A percentile compares a stretch with the other conserved stretches of the same genome.
These are phyloP conservation scores for Pseudopodoces humilis DNA, from an alignment of 2,113 vertebrate species.

Conservation along the genomic window DNA sequence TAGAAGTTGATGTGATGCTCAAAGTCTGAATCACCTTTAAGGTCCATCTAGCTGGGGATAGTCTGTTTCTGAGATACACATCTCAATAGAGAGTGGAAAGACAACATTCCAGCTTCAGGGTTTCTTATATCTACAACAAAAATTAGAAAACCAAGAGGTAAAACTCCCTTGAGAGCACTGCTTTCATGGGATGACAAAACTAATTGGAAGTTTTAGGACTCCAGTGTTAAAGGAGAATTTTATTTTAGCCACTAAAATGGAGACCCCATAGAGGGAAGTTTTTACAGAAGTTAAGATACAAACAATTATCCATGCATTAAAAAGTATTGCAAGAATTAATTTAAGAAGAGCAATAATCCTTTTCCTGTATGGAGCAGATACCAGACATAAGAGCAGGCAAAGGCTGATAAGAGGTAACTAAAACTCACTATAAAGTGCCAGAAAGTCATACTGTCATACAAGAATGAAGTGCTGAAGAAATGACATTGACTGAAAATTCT, in stretches of 20 bases:
- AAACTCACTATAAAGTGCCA: not conserved
- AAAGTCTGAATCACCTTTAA: constrained; percentile 30
- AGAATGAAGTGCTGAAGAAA: not conserved
- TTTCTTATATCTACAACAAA: constrained; percentile 20
- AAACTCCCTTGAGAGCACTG: not conserved
- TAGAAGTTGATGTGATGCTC: not conserved
- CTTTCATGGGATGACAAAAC: not conserved
- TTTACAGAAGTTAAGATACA: constrained; percentile 29
- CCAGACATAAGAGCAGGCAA: not conserved
- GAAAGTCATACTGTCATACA: not conserved
- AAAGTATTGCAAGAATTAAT: constrained; percentile 33
- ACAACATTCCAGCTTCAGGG: not conserved
- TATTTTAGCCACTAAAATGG: not conserved
- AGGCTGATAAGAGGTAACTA: constrained; percentile 18
- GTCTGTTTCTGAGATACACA: not conserved
- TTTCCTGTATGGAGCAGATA: constrained; percentile 32
- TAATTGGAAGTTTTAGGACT: not conserved
- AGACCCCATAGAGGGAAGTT: not conserved
- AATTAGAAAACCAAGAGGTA: constrained; percentile 13
- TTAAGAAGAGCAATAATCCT: constrained; percentile 39
- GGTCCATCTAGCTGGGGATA: not conserved
- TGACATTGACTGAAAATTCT: not conserved
- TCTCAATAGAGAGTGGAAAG: not conserved
- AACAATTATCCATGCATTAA: constrained; percentile 33
- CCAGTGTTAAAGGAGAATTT: not conserved